Percentiles rank a stretch among this genome's conserved stretches.
phyloP scores from a whole-genome alignment of 2,888 invertebrate species.

The Zootermopsis nevadensis region DNA sequence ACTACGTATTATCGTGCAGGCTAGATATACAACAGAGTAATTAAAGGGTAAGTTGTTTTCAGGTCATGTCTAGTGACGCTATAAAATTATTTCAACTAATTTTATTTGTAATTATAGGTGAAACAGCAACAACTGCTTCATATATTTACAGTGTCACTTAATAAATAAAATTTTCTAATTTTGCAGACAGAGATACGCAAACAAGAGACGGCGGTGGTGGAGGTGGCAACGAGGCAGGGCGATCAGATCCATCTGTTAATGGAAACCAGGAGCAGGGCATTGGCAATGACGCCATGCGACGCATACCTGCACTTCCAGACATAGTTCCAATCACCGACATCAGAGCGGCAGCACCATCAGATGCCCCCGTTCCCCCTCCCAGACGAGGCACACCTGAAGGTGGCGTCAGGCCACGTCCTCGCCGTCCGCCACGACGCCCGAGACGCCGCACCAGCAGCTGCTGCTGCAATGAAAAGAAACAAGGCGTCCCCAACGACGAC shows the following conservation, averaged over 20 bases:
- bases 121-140: too few species aligned
- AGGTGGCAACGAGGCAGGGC: background rate
- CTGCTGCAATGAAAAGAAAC: background rate
- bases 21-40: too few species aligned
- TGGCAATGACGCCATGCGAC: background rate
- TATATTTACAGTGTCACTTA: background rate
- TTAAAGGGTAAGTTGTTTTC: too few species aligned
- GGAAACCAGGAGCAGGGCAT: background rate
- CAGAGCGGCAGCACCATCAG: background rate
- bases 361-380: background rate
- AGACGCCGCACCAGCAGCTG: background rate
- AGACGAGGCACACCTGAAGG: background rate
- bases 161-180: background rate
- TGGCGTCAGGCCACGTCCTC: background rate
- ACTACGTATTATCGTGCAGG: too few species aligned
- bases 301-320: background rate
- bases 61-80: too few species aligned
- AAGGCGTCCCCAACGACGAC: background rate
- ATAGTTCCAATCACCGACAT: background rate
- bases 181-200: background rate
- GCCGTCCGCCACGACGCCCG: conserved; percentile 3
- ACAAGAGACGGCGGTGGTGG: background rate
- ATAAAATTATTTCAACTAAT: too few species aligned
- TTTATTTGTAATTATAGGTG: too few species aligned
- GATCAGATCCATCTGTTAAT: background rate